Conservation (phyloP, 2,797 vertebrate species). For the Tympanoctomys barrerae region DNA sequence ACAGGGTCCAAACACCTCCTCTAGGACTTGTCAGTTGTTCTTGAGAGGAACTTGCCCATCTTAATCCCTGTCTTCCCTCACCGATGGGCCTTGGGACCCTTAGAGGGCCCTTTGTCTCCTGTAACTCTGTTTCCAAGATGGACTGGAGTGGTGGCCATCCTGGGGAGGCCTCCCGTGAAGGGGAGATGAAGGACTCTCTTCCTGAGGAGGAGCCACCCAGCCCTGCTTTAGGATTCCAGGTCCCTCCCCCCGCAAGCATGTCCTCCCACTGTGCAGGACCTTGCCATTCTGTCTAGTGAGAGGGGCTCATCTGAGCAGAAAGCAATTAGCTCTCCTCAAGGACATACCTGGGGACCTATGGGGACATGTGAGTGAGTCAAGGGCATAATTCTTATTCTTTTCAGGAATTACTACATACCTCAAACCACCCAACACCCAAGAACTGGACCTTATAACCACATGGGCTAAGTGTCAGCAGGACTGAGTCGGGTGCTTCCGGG, state of each 20-base stretch:
- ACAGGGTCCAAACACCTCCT: neutral
- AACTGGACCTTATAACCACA: fast-evolving
- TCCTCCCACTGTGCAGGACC: neutral
- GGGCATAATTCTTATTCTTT: neutral
- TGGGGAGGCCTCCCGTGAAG: neutral
- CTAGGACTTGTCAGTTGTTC: neutral
- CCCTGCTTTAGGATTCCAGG: neutral
- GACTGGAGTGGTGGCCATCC: neutral
- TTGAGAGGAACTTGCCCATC: neutral
- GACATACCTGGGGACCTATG: neutral
- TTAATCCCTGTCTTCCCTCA: neutral
- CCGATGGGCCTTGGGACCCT: neutral
- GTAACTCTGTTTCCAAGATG: neutral
- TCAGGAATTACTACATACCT: neutral
- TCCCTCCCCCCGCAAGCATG: fast-evolving
- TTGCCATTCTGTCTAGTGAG: neutral
- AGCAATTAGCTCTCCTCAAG: neutral
- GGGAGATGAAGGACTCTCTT: neutral
- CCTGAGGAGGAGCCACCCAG: neutral
- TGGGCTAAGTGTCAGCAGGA: too few species aligned
- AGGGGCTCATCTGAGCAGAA: neutral
- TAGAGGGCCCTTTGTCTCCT: neutral
- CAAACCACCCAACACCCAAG: neutral
- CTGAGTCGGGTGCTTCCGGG: neutral
- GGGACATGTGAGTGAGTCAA: too few species aligned